phyloP scores from a whole-genome alignment of 2,113 vertebrate species.

The Puntigrus tetrazona region DNA sequence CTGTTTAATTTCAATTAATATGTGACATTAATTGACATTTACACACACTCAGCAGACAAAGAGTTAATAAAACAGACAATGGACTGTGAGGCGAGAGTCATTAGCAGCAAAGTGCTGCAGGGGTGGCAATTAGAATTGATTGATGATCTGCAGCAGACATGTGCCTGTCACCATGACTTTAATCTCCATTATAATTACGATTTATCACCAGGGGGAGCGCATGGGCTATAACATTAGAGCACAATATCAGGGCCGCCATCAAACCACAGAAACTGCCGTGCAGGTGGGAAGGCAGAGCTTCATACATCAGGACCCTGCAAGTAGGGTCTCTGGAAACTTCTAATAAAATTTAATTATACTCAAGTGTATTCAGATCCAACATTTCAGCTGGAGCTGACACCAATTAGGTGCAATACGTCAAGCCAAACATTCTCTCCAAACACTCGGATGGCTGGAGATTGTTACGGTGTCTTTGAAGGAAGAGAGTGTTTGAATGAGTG shows the following conservation, averaged over 20 bases:
- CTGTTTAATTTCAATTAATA: neutral
- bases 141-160: constrained; percentile 61
- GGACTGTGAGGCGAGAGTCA: constrained; percentile 43
- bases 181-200: constrained; percentile 65
- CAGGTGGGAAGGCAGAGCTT: constrained; percentile 19
- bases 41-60: constrained; percentile 18
- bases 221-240: constrained; percentile 21
- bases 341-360: constrained; percentile 52
- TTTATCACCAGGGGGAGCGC: constrained; percentile 57
- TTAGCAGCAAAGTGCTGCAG: constrained; percentile 38
- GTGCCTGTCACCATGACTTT: constrained; percentile 59
- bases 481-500: constrained; percentile 1
- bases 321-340: constrained; percentile 36
- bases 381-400: constrained; percentile 24
- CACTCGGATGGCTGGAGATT: neutral
- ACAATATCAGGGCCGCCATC: constrained; percentile 3
- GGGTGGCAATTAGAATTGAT: constrained; percentile 64
- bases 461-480: constrained; percentile 23
- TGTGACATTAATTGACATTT: neutral
- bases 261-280: neutral
- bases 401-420: constrained; percentile 18
- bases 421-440: constrained; percentile 8
- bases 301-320: neutral
- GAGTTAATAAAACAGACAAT: constrained; percentile 49
- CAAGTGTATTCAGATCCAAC: constrained; percentile 49